Conservation (phyloP, 2,113 vertebrate genomes). For the Danio rerio region GRCz12tu NC_133195.1:1034501-1035000, state of each 20-base stretch:
- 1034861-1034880: constrained; percentile 1
- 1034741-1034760: constrained; percentile 53
- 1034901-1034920: neutral
- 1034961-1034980: neutral
- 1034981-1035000: neutral
- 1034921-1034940: neutral
- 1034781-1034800: constrained; percentile 16
- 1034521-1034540: too few relatives aligned
- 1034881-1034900: constrained; percentile 1
- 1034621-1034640: neutral
- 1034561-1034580: neutral
- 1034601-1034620: neutral
- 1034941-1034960: neutral
- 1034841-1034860: constrained; percentile 12
- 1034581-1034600: neutral
- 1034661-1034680: neutral
- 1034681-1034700: constrained; percentile 31
- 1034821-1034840: constrained; percentile 45
- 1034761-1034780: constrained; percentile 41
- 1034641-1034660: neutral
- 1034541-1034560: neutral
- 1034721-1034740: constrained; percentile 56
- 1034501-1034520: too few relatives aligned
- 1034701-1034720: constrained; percentile 9
- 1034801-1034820: constrained; percentile 21